Evolutionary conservation across 30 jellyfish, hydroid and myxozoan species (phyloP).

Genomic region (Mastigias papua): DNA sequence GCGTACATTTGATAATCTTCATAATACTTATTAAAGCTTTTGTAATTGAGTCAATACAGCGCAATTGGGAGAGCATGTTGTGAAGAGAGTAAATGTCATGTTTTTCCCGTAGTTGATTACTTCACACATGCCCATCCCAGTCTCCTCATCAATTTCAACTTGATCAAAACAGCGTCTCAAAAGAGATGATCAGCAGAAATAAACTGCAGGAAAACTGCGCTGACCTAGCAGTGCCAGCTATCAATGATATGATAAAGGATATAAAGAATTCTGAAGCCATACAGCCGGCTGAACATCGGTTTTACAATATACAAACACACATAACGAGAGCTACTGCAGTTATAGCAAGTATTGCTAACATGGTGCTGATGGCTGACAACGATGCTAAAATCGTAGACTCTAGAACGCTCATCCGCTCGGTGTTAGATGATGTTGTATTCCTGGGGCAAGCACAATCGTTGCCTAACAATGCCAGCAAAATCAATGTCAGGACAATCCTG

Average conservation of each 20-base stretch:
- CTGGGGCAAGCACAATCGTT: not conserved
- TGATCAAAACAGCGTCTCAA: no score
- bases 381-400: not conserved
- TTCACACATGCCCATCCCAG: no score
- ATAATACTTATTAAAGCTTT: no score
- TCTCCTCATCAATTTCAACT: no score
- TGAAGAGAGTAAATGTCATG: no score
- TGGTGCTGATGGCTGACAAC: not conserved
- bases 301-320: not conserved
- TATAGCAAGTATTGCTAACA: not conserved
- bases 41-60: no score
- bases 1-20: no score
- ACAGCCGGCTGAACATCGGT: not conserved
- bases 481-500: not conserved
- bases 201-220: not conserved
- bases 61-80: no score
- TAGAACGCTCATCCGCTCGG: not conserved
- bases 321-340: not conserved
- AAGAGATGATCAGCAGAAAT: not conserved
- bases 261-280: not conserved
- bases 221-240: not conserved
- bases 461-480: not conserved
- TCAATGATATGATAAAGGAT: not conserved
- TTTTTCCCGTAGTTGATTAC: no score
- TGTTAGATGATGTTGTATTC: not conserved